These are phyloP conservation scores for Paralichthys olivaceus DNA, from an alignment of 2,113 vertebrate genomes.

Conservation along the genomic window DNA sequence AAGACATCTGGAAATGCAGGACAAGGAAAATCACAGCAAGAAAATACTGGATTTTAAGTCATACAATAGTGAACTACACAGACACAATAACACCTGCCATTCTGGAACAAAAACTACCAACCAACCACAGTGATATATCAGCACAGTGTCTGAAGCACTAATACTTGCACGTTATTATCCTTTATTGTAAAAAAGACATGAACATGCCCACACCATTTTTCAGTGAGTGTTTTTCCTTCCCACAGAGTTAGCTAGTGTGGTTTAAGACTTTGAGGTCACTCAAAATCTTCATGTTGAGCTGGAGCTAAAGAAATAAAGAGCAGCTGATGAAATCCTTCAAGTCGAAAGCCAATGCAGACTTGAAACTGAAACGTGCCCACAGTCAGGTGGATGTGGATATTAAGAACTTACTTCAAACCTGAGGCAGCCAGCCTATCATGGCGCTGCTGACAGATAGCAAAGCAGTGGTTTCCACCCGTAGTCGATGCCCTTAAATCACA, in stretches of 20 bases:
- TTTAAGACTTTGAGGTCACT: slow-evolving; percentile 58
- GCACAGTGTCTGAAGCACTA: not conserved
- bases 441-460: not conserved
- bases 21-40: too few relatives aligned
- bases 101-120: too few relatives aligned
- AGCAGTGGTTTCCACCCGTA: not conserved
- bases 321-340: slow-evolving; percentile 77
- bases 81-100: too few relatives aligned
- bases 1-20: too few relatives aligned
- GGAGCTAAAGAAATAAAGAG: slow-evolving; percentile 74
- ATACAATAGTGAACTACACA: too few relatives aligned
- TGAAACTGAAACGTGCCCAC: slow-evolving; percentile 16
- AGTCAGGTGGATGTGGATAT: slow-evolving; percentile 17
- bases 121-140: not conserved
- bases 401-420: slow-evolving; percentile 2
- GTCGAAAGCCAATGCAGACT: slow-evolving; percentile 44
- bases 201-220: not conserved
- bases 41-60: too few relatives aligned
- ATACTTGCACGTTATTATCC: not conserved
- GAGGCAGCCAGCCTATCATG: not conserved
- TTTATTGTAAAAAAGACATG: too few relatives aligned
- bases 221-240: not conserved
- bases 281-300: slow-evolving; percentile 74
- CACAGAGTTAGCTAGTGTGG: not conserved
- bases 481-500: not conserved